Evolutionary conservation across 2,888 invertebrate species (phyloP), one percentile per base, ranked within the genome.

Genomic region (Oscheius myriophilus): DNA sequence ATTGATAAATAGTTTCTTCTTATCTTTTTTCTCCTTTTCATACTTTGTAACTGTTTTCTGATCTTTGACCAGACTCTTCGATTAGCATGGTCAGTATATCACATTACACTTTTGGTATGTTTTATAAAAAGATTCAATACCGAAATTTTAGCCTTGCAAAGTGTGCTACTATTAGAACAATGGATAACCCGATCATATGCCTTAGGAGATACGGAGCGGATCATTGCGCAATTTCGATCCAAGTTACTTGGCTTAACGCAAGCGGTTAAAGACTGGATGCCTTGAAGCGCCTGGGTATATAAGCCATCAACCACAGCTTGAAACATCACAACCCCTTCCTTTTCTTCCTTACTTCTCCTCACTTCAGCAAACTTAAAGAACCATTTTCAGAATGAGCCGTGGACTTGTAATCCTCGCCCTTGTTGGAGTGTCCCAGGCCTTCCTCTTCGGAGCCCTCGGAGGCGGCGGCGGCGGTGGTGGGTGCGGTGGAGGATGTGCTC

Each of bases 401-500:
- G 42, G 21, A 18, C 57, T 57, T 21, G 18, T 57, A 21, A n/a
- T 57, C 41, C 41, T 57, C 57, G 57, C 42, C 57, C 21, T 57
- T n/a, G 57, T 57, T 41, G 57, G 57, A 41, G 57, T 18, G 9
- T 12, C 57, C 25, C 41, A 39, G n/a, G 57, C 57, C 57, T 57
- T 57, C 43, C 57, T 57, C 57, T 57, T 57, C 43, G 23, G 23
- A 26, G 21, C 26, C 26, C 26, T 25, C 54, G 39, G 55, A 18
- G 55, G 55, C 18, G 55, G 55, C 14, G 55, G 55, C 16, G 55
- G 55, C 41, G 55, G 55, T n/a, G 55, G 55, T 39, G 55, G 55
- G 7, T 55, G 55, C 21, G 57, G 57, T 12, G 57, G 57, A 23
- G 57, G 57, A 57, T 57, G 57, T 39, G 58, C 61, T 6, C 61